Base-by-base conservation (phyloP, 53 echinoderm and acorn worm genomes). In the Echinarachnius parma region DNA sequence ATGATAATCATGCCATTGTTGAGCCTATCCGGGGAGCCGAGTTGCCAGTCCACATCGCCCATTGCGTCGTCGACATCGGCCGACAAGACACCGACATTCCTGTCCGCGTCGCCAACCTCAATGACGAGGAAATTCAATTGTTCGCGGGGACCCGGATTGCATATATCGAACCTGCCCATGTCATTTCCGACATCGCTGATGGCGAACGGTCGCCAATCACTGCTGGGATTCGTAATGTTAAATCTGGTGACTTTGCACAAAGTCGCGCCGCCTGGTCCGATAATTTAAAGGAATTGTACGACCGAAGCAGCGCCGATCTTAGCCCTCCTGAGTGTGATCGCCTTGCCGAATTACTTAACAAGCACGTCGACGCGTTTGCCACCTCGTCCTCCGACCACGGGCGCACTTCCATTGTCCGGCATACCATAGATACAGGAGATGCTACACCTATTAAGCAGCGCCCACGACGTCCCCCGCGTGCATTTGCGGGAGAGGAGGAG, bases 401-500 rank as follows among this genome's bases (percentile, higher is more conserved):
- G 1, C 46, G 84, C 28, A 76, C 81, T 23, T 46, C 62, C 0
- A 22, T 83, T 33, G 58, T 84, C 1, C 52, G 80, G 49, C 84
- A 84, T 24, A 29, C 14, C 15, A 89, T 84, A 47, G 80, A 83
- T 48, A 80, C 80, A 5, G 89, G 83, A 4, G 60, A 65, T 42
- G 66, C 83, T 37, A 37, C 26, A 25, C 88, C 75, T 16, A 71
- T 79, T 27, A 56, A 75, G 26, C 83, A 83, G 22, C 75, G 52
- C 4, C 72, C 79, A 3, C 60, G 80, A 1, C 79, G 79, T 0
- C 79, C 83, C 15, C 75, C 78, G 1, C 71, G 78, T 56, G 79
- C 82, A 28, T 80, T 87, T 48, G 54, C 71, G 35, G 75, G 65
- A 2, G 83, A 88, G 34, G 83, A 80, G 34, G 79, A 82, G 49